Base-by-base conservation (phyloP, 2,113 vertebrate genomes). In the Camelus bactrianus region DNA sequence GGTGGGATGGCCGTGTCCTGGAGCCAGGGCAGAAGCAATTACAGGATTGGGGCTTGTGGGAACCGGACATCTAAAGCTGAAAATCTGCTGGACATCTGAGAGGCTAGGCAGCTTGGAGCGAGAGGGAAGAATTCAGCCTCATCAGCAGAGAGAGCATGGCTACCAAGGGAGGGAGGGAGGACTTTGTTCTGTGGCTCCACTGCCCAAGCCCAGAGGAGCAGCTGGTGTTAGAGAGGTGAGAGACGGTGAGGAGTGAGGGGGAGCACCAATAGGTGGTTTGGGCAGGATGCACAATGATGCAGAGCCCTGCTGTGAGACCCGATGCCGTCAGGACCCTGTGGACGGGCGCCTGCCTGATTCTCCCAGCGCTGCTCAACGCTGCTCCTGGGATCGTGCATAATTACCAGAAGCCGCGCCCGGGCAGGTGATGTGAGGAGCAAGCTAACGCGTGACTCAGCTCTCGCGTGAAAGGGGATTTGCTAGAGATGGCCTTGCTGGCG, bases 371-470 rank as follows among this genome's bases (percentile, higher is more conserved):
- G n/a, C 73, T 94, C 75, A 89, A 75, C 84, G 80, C 94, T 72
- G 58, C 82, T 89, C 94, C 97, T 97, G 92, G 56, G 93, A 56
- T 86, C 95, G 32, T 89, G 69, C 32, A 17, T 70, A 96, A 97
- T 95, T 89, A 94, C 85, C 76, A 89, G 19, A 22, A 97, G 82
- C 92, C 87, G 81, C 95, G 82, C 91, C 65, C 79, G 32, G 58
- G 97, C 96, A 65, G 89, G 50, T 0, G 10, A 0, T 95, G 96
- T 97, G 98, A 98, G 93, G 85, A 93, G 97, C 97, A 97, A 98
- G 91, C 91, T 94, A 94, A 98, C 94, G 32, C 1, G 1, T 60
- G 62, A 81, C 50, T 83, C 92, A 81, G 93, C 83, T 79, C 93
- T 93, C 69, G 76, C 90, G 92, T 83, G 76, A 46, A 64, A 35